Percentiles rank a stretch among this genome's conserved stretches.
These are phyloP conservation scores for Drosophila navojoa DNA, from an alignment of 1,140 invertebrate genomes.

Conservation along the genomic window DNA sequence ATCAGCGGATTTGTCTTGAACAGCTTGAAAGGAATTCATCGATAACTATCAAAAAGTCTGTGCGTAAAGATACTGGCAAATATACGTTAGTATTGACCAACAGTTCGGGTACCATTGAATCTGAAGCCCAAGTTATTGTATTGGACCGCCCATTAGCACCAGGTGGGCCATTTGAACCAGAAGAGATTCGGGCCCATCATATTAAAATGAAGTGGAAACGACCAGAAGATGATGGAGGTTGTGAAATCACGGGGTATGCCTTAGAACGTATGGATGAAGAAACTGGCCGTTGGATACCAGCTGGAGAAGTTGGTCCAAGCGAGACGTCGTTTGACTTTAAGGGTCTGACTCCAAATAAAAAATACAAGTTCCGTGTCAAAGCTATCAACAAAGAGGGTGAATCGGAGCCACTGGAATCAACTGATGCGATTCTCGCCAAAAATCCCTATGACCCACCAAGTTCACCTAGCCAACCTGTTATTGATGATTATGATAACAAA, in stretches of 20 bases:
- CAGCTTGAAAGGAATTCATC: slow-evolving; percentile 96
- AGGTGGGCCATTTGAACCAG: slow-evolving; percentile 92
- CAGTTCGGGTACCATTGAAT: slow-evolving; percentile 92
- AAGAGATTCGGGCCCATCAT: slow-evolving; percentile 95
- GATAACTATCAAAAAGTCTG: slow-evolving; percentile 93
- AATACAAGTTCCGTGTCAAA: slow-evolving; percentile 99
- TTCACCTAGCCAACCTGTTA: slow-evolving; percentile 94
- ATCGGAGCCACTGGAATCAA: slow-evolving; percentile 97
- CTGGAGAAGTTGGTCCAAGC: slow-evolving; percentile 94
- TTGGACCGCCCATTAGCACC: slow-evolving; percentile 94
- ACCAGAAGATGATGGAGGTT: slow-evolving; percentile 97
- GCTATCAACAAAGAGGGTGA: slow-evolving; percentile 99
- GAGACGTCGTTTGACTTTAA: slow-evolving; percentile 94
- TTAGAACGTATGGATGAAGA: slow-evolving; percentile 98
- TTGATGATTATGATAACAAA: slow-evolving; percentile 97
- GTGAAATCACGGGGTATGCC: slow-evolving; percentile 96
- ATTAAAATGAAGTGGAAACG: slow-evolving; percentile 97
- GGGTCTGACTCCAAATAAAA: slow-evolving; percentile 97
- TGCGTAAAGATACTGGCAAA: slow-evolving; percentile 94
- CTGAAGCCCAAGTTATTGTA: slow-evolving; percentile 93
- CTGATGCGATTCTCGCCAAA: slow-evolving; percentile 94
- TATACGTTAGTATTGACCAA: slow-evolving; percentile 94
- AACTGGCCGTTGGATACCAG: slow-evolving; percentile 95
- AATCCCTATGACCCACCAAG: slow-evolving; percentile 98
- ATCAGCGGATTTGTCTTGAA: slow-evolving; percentile 91